Conservation (phyloP, 2,797 vertebrate genomes). For the Rhynchonycteris naso region DNA sequence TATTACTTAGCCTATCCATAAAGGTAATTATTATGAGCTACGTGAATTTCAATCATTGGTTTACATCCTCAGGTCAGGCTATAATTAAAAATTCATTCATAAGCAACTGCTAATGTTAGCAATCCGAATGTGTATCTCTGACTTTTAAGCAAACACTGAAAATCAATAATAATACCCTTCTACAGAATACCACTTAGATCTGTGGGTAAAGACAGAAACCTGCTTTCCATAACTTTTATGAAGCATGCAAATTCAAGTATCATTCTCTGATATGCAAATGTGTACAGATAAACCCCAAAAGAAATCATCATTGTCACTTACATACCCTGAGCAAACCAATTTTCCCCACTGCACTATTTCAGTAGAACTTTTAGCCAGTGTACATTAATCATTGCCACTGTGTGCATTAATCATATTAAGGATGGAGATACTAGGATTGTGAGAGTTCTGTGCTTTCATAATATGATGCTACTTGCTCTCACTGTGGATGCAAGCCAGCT, state of each 20-base stretch:
- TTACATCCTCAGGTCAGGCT: constrained; percentile 41
- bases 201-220: neutral
- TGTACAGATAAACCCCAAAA: neutral
- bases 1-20: constrained; percentile 5
- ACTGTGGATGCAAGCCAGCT: neutral
- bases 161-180: constrained; percentile 36
- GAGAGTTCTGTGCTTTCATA: neutral
- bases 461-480: neutral
- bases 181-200: neutral
- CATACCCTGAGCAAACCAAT: neutral
- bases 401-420: neutral
- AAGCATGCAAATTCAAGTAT: neutral
- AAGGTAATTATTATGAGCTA: constrained; percentile 60
- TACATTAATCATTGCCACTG: neutral
- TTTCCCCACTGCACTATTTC: neutral
- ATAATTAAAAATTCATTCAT: constrained; percentile 63
- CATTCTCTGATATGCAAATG: neutral
- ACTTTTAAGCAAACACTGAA: constrained; percentile 56
- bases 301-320: neutral
- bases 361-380: neutral
- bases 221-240: neutral
- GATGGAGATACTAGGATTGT: neutral
- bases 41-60: constrained; percentile 72
- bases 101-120: constrained; percentile 57
- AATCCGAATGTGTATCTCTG: constrained; percentile 24